A percentile compares a stretch with the other conserved stretches of the same genome.
phyloP scores from a whole-genome alignment of 2,797 vertebrate genomes.

The Phaenicophaeus curvirostris region DNA sequence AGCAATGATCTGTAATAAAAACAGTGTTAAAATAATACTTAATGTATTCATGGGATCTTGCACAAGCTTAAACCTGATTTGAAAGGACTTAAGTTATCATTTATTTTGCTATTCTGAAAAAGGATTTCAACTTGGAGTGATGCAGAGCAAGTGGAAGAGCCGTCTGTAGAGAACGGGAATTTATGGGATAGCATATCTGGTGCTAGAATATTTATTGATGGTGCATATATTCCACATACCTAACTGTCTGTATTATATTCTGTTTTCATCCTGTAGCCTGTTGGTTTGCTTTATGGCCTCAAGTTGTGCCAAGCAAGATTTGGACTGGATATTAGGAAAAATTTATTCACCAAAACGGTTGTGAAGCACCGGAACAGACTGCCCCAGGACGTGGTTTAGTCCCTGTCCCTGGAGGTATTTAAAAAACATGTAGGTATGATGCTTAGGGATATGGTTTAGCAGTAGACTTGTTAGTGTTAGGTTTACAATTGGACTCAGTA shows the following conservation, averaged over 20 bases:
- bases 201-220: neutral
- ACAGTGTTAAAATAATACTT: neutral
- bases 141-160: neutral
- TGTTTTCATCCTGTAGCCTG: neutral
- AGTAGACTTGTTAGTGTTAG: too few species aligned
- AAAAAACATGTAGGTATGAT: too few species aligned
- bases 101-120: neutral
- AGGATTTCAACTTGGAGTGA: neutral
- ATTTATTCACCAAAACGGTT: too few species aligned
- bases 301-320: too few species aligned
- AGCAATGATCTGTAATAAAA: neutral
- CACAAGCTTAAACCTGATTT: neutral
- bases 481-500: too few species aligned
- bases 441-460: too few species aligned
- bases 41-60: neutral
- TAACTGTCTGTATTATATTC: neutral
- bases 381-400: too few species aligned
- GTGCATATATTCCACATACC: neutral
- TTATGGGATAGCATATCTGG: neutral
- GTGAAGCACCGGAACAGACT: too few species aligned
- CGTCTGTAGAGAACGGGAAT: neutral
- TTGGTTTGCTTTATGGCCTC: neutral
- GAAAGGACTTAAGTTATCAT: neutral
- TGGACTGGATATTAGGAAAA: too few species aligned
- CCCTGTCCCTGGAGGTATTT: too few species aligned